Evolutionary conservation across 2,797 vertebrate species (phyloP).

Genomic region (Siniperca undulata): DNA sequence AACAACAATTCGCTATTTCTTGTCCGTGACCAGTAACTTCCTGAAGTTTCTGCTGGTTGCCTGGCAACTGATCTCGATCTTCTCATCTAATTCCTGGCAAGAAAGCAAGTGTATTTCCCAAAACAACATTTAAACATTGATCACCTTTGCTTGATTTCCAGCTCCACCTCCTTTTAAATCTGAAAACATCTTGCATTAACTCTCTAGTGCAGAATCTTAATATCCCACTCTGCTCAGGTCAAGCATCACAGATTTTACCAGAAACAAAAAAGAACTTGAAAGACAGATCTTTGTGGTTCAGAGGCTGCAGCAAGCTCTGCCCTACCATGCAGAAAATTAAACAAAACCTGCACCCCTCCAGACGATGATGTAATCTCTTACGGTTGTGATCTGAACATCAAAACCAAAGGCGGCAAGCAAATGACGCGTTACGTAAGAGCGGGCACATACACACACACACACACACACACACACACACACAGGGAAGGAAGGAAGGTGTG

Average conservation of each 20-base stretch:
- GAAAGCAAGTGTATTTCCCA: neutral
- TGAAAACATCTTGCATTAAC: neutral
- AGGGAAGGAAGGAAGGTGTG: constrained; percentile 13
- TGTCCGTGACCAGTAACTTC: neutral
- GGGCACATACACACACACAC: neutral
- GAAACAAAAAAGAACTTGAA: neutral
- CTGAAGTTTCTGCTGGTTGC: constrained; percentile 6
- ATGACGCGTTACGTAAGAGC: constrained; percentile 70
- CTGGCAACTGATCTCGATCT: constrained; percentile 15
- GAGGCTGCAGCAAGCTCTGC: constrained; percentile 48
- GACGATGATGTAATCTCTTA: constrained; percentile 81
- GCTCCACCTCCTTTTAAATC: neutral
- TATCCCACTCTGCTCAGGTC: neutral
- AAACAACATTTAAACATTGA: neutral
- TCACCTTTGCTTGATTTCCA: neutral
- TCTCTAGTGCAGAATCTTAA: neutral
- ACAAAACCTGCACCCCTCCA: constrained; percentile 72
- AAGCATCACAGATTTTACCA: neutral
- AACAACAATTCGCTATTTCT: neutral
- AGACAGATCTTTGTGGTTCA: constrained; percentile 42
- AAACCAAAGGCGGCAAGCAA: constrained; percentile 56
- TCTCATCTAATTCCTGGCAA: constrained; percentile 10
- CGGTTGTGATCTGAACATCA: constrained; percentile 71
- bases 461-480: neutral
- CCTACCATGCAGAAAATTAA: constrained; percentile 51